A percentile compares a stretch with the other conserved stretches of the same genome.
Conservation (phyloP, 2,797 vertebrate species). For the Pteropus rufus region DNA sequence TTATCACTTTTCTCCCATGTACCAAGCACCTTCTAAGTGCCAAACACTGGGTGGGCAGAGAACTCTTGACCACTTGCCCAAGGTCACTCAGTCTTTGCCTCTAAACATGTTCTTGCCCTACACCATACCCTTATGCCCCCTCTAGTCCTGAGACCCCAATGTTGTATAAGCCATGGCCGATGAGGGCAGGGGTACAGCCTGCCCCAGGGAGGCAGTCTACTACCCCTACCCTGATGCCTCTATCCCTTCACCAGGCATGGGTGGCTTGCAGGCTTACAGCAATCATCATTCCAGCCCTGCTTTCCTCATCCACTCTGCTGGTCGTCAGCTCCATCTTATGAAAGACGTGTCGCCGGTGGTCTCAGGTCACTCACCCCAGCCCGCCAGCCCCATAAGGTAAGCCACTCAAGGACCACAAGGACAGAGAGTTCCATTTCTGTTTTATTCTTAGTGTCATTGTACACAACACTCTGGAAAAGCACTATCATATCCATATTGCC, state of each 20-base stretch:
- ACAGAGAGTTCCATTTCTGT: background rate
- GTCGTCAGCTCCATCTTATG: constrained; percentile 48
- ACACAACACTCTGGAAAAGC: background rate
- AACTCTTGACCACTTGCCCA: background rate
- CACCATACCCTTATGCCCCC: too few species aligned
- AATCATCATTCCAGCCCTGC: constrained; percentile 47
- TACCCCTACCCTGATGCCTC: background rate
- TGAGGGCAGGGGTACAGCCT: background rate
- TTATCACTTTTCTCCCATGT: background rate
- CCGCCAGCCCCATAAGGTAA: constrained; percentile 5
- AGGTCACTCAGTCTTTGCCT: background rate
- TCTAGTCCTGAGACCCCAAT: background rate
- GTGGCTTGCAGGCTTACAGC: background rate
- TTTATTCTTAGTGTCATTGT: background rate
- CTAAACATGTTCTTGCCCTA: background rate
- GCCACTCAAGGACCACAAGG: background rate
- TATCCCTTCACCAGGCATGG: constrained; percentile 5
- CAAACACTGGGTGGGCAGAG: background rate
- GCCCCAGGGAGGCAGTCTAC: background rate
- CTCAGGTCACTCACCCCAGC: background rate
- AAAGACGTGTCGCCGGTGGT: constrained; percentile 18
- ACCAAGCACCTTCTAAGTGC: background rate
- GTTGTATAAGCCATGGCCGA: background rate
- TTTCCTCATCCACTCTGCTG: constrained; percentile 53
- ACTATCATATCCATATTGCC: background rate